These are phyloP conservation scores for Hydriomena furcata DNA, from an alignment of 2,888 invertebrate genomes.

Conservation along the genomic window DNA sequence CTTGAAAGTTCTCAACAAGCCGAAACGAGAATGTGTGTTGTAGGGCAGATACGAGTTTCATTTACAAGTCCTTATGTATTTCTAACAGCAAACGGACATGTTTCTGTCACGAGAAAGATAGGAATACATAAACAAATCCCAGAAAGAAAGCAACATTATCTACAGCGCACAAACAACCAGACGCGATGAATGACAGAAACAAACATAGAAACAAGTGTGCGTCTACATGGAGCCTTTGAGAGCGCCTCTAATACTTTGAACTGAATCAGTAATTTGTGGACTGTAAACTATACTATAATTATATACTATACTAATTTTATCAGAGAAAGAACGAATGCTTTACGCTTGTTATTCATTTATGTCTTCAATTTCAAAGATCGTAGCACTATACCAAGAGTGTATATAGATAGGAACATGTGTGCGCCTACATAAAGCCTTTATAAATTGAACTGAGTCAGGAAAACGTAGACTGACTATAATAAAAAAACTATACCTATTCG, in stretches of 20 bases:
- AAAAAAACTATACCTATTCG: too few species aligned
- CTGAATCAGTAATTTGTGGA: background rate
- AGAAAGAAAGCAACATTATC: slow-evolving; percentile 56
- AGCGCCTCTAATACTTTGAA: slow-evolving; percentile 12
- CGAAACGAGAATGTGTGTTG: background rate
- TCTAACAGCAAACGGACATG: slow-evolving; percentile 25
- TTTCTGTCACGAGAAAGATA: slow-evolving; percentile 41
- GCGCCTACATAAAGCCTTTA: too few species aligned
- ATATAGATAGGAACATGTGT: too few species aligned
- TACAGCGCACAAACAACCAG: slow-evolving; percentile 45
- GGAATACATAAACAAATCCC: slow-evolving; percentile 46
- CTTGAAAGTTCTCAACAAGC: background rate
- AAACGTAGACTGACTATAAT: too few species aligned
- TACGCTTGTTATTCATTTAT: background rate
- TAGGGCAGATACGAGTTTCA: slow-evolving; percentile 3
- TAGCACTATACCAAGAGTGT: slow-evolving; percentile 16
- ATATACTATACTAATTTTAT: too few species aligned
- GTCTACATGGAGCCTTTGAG: slow-evolving; percentile 47
- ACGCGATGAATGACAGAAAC: slow-evolving; percentile 77
- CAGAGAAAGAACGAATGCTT: too few species aligned
- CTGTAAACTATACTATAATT: too few species aligned
- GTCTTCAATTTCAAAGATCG: background rate
- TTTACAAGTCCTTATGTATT: slow-evolving; percentile 16
- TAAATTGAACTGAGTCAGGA: too few species aligned
- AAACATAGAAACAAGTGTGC: slow-evolving; percentile 78